Evolutionary conservation across 92 coral and sea anemone genomes (phyloP), one percentile per base, ranked within the genome.

Genomic region (Palythoa caribaeorum): DNA sequence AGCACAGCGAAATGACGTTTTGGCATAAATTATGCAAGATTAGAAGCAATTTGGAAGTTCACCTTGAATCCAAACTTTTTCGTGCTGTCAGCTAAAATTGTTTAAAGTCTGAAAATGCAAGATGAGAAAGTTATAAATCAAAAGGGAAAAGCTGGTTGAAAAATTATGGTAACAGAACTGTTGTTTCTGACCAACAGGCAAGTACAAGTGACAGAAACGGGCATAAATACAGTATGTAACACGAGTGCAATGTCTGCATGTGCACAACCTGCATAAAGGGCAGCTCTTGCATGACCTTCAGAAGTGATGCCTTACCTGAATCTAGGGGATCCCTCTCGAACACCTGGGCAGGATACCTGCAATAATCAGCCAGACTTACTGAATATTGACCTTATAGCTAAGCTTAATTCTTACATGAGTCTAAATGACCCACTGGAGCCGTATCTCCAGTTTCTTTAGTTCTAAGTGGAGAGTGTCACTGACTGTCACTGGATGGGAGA

Each of bases 321-420:
- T 95, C 98, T 38, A 94, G 90, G 4, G 92, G 90, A 65, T 96
- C 99, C 93, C 91, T 94, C 91, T 96, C 98, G 91, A 96, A 96
- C 80, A 96, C 99, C 55, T 93, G 80, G 44, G 99, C 99, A 48
- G 99, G 99, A 83, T 96, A 96, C 92, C 99, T 96, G 88, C 50
- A 89, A 86, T 20, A n/a, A 37, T 60, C 47, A 85, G 88, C n/a
- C 71, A 72, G 73, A 55, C 73, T 48, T 52, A 47, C 74, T 53
- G 38, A 39, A 53, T 2, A 51, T 19, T 35, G 38, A 79, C n/a
- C 60, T 38, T 10, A 10, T 6, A 10, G 14, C 60, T 62, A 19
- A 51, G n/a, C 9, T 12, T 0, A 39, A 11, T 17, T 9, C 50
- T 9, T 14, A 19, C 14, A 21, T 38, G 10, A 73, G 38, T 36